phyloP scores from a whole-genome alignment of 2,888 invertebrate species.

The Oeneis ivallda region DNA sequence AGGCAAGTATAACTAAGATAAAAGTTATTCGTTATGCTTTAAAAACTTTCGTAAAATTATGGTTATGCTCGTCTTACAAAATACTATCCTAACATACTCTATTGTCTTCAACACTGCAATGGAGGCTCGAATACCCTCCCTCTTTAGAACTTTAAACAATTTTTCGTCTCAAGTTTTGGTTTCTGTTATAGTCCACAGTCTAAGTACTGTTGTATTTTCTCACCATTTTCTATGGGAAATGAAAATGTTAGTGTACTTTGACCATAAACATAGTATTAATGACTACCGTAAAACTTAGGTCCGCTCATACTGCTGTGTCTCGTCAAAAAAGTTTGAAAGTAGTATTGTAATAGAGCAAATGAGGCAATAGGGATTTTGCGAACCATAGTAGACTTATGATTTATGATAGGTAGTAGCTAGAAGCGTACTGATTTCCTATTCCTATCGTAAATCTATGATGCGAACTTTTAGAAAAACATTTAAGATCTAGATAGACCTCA shows the following conservation, averaged over 20 bases:
- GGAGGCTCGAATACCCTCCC: neutral
- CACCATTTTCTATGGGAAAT: neutral
- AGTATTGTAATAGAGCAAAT: no score
- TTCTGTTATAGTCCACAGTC: conserved; percentile 7
- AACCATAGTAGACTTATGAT: no score
- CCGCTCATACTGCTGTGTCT: no score
- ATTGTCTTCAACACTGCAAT: conserved; percentile 10
- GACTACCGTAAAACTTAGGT: no score
- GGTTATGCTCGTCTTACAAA: conserved; percentile 1
- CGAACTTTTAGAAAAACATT: no score
- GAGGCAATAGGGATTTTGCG: no score
- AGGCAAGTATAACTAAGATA: neutral
- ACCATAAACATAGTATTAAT: no score
- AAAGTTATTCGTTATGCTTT: neutral
- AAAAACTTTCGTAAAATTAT: neutral
- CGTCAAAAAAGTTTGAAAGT: no score
- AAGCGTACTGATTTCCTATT: no score
- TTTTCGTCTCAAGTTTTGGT: conserved; percentile 15
- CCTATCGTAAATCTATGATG: no score
- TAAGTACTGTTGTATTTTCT: conserved; percentile 1
- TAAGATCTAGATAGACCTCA: no score
- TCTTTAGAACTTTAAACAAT: conserved; percentile 27
- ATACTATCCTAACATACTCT: conserved; percentile 1
- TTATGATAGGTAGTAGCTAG: no score
- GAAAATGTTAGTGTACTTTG: neutral